A percentile compares a stretch with the other conserved stretches of the same genome.
These are phyloP conservation scores for Tachycineta bicolor DNA, from an alignment of 2,113 vertebrate genomes.

Conservation along the genomic window DNA sequence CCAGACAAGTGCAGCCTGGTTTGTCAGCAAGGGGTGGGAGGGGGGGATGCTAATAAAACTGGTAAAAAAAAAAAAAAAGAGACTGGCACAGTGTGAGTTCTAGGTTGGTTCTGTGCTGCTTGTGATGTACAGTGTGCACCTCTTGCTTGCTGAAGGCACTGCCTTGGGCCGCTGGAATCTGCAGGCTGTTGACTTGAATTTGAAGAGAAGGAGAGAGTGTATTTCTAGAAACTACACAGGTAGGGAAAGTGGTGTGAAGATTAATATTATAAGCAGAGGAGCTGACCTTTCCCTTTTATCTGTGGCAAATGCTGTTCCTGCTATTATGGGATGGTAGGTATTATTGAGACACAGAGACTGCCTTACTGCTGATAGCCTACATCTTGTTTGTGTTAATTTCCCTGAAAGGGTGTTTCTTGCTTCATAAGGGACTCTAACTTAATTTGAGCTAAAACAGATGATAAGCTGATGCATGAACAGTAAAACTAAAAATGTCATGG, in stretches of 20 bases:
- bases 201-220: background rate
- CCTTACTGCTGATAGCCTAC: background rate
- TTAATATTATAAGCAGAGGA: background rate
- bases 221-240: background rate
- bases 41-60: background rate
- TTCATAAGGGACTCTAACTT: background rate
- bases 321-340: background rate
- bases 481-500: slow-evolving; percentile 15
- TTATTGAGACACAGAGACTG: background rate
- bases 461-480: background rate
- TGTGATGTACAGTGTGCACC: background rate
- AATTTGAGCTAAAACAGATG: slow-evolving; percentile 4
- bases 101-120: background rate
- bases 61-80: background rate
- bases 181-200: background rate
- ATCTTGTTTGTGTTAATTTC: background rate
- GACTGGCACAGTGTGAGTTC: background rate
- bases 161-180: background rate
- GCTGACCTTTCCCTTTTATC: background rate
- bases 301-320: background rate
- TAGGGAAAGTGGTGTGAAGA: background rate
- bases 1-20: background rate
- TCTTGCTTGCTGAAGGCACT: background rate
- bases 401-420: background rate
- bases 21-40: background rate